Percentiles rank a stretch among this genome's conserved stretches.
phyloP scores from a whole-genome alignment of 2,888 invertebrate species.

The Drosophila nigritarsus region DNA sequence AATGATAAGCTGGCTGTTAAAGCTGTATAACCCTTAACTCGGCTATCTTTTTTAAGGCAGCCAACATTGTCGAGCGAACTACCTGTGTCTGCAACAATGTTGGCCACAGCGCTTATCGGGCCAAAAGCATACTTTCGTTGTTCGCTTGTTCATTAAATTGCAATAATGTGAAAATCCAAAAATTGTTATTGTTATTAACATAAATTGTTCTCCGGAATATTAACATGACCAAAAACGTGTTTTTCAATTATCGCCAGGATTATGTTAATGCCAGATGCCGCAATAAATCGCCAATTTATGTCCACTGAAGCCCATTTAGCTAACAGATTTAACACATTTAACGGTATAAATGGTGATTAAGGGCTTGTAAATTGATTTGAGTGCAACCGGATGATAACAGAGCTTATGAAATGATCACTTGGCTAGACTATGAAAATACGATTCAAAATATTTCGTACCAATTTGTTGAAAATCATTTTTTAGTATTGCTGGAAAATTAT shows the following conservation, averaged over 20 bases:
- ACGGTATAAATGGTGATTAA: slow-evolving; percentile 51
- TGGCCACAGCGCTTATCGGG: slow-evolving; percentile 58
- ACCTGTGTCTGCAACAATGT: slow-evolving; percentile 43
- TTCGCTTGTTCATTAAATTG: slow-evolving; percentile 68
- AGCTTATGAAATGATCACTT: slow-evolving; percentile 20
- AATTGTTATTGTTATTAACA: slow-evolving; percentile 69
- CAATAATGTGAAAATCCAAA: slow-evolving; percentile 60
- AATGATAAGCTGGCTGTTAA: slow-evolving; percentile 49
- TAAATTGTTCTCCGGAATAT: slow-evolving; percentile 57
- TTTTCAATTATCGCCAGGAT: slow-evolving; percentile 78
- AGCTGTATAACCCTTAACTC: slow-evolving; percentile 4
- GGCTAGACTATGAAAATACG: neutral
- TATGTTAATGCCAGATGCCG: slow-evolving; percentile 71
- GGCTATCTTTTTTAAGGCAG: slow-evolving; percentile 44
- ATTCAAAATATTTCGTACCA: neutral
- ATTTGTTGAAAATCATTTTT: neutral
- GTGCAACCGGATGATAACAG: slow-evolving; percentile 32
- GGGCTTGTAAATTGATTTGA: slow-evolving; percentile 20
- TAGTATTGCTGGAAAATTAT: neutral
- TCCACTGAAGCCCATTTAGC: slow-evolving; percentile 60
- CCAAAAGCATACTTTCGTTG: slow-evolving; percentile 48
- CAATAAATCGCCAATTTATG: slow-evolving; percentile 78
- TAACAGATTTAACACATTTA: slow-evolving; percentile 75
- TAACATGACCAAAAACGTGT: slow-evolving; percentile 77
- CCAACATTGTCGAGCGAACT: slow-evolving; percentile 39